These are phyloP conservation scores for Haliclona indistincta DNA, from an alignment of 37 sponge, comb jelly and placozoan genomes.

Conservation along the genomic window DNA sequence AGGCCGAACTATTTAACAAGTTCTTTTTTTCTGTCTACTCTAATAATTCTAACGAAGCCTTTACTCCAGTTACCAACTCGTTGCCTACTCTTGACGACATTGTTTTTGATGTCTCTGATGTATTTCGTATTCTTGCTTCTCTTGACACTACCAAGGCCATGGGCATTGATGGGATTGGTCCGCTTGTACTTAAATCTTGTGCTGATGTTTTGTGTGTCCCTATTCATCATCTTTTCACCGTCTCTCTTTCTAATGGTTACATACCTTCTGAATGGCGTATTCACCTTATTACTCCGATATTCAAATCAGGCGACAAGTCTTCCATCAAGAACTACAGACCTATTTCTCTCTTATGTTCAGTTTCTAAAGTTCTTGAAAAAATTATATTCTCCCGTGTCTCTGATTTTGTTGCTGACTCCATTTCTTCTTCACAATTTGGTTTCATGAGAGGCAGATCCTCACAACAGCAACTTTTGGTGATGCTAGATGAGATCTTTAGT, in stretches of 20 bases:
- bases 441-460: no score
- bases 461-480: neutral
- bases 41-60: no score
- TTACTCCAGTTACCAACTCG: no score
- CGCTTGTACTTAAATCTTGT: constrained; percentile 21
- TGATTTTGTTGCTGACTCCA: neutral
- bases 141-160: constrained; percentile 23
- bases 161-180: constrained; percentile 17
- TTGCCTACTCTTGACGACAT: neutral
- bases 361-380: constrained; percentile 22
- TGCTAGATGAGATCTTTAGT: neutral
- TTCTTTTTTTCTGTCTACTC: no score
- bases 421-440: constrained; percentile 31
- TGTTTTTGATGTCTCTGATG: neutral
- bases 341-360: constrained; percentile 25
- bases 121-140: no score
- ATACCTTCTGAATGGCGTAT: constrained; percentile 32
- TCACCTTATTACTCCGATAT: no score
- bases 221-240: neutral
- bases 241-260: neutral
- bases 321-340: constrained; percentile 26
- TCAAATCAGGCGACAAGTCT: constrained; percentile 10
- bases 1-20: no score
- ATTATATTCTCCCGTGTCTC: constrained; percentile 16
- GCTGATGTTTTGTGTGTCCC: neutral